phyloP scores from a whole-genome alignment of 2,888 invertebrate genomes.

The Phanerotoma sp. region DNA sequence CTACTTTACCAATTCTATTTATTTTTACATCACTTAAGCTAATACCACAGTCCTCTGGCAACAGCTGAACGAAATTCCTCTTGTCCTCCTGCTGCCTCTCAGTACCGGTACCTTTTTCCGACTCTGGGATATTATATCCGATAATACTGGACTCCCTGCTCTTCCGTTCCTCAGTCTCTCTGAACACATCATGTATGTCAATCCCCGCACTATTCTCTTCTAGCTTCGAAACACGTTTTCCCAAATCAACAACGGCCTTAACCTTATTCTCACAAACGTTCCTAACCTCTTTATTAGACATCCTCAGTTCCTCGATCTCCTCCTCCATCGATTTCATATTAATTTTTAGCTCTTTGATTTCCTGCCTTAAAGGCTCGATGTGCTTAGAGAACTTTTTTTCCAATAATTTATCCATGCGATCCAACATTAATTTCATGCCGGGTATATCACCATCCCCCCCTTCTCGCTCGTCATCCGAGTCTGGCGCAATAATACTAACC shows the following conservation, averaged over 20 bases:
- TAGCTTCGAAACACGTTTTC: background rate
- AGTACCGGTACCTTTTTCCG: background rate
- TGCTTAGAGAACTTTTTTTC: background rate
- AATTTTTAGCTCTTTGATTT: background rate
- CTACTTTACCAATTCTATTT: background rate
- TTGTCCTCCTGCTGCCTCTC: background rate
- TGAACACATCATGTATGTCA: background rate
- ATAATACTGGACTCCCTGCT: background rate
- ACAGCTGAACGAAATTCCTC: background rate
- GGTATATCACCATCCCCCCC: background rate
- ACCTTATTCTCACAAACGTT: background rate
- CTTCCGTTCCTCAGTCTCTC: background rate
- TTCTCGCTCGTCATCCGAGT: background rate
- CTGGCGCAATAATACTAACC: background rate
- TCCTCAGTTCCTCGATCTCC: background rate
- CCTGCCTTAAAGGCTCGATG: background rate
- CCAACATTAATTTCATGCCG: background rate
- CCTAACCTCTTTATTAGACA: background rate
- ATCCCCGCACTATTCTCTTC: background rate
- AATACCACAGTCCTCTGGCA: background rate
- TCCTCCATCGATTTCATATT: background rate
- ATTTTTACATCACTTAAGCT: background rate
- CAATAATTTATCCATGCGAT: background rate
- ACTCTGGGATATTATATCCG: background rate
- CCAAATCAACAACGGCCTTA: background rate